Percentiles rank a stretch among this genome's conserved stretches.
Conservation (phyloP, 2,797 vertebrate genomes). For the Capromys pilorides region DNA sequence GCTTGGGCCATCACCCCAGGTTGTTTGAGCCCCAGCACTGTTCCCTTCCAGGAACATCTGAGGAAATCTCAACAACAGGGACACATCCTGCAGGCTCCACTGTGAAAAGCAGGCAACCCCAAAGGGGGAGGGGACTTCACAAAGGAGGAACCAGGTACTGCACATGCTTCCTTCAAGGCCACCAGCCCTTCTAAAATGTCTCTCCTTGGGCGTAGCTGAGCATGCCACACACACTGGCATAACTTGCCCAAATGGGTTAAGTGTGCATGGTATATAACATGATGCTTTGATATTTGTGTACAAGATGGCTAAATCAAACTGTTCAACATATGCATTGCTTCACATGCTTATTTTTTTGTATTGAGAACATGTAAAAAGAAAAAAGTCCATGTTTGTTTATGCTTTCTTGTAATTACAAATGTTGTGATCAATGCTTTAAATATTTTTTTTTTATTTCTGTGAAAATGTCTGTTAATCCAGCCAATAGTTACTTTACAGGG, state of each 20-base stretch:
- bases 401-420: not conserved
- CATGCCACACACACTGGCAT: not conserved
- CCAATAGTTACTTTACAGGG: not conserved
- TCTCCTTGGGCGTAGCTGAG: not conserved
- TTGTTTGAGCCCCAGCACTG: not conserved
- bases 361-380: not conserved
- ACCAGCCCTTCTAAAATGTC: not conserved
- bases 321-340: not conserved
- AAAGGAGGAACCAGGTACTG: not conserved
- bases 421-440: not conserved
- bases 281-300: not conserved
- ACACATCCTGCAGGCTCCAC: not conserved
- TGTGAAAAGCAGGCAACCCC: not conserved
- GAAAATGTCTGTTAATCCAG: not conserved
- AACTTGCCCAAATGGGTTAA: not conserved
- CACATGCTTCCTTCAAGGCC: not conserved
- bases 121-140: not conserved
- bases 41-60: not conserved
- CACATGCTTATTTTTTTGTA: not conserved
- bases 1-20: not conserved
- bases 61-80: not conserved
- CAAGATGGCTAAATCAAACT: not conserved
- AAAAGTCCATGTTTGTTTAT: not conserved
- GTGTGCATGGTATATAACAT: not conserved
- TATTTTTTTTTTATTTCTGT: not conserved